Percentiles rank a stretch among this genome's conserved stretches.
Evolutionary conservation across 2,797 vertebrate species (phyloP).

Genomic region (Esox lucius): DNA sequence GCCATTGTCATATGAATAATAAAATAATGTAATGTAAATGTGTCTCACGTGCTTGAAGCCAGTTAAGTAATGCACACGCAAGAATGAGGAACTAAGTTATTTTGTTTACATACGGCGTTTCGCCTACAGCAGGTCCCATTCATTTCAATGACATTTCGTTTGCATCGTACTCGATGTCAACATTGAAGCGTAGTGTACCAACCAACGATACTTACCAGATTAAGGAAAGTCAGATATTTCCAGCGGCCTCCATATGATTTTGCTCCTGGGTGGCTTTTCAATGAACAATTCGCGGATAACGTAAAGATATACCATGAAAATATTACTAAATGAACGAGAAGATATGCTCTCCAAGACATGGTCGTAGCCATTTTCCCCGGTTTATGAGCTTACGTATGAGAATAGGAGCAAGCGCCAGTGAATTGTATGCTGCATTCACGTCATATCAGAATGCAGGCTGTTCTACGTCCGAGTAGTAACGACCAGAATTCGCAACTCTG

Average conservation of each 20-base stretch:
- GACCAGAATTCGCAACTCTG: too few relatives aligned
- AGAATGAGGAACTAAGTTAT: background rate
- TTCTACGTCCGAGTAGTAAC: too few relatives aligned
- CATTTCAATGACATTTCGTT: background rate
- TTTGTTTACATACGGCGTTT: background rate
- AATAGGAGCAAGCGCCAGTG: background rate
- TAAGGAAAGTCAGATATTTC: slow-evolving; percentile 75
- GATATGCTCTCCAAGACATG: background rate
- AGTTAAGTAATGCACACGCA: background rate
- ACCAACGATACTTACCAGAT: slow-evolving; percentile 58
- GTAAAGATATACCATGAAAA: slow-evolving; percentile 61
- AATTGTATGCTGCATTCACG: too few relatives aligned
- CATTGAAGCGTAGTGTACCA: background rate
- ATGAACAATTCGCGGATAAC: slow-evolving; percentile 44
- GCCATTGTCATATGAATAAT: background rate
- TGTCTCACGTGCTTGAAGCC: background rate
- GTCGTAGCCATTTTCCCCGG: slow-evolving; percentile 21
- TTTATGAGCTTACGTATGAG: background rate
- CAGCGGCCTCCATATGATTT: slow-evolving; percentile 67
- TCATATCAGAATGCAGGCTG: too few relatives aligned
- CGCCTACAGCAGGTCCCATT: background rate
- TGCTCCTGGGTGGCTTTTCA: slow-evolving; percentile 48
- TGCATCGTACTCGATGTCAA: background rate
- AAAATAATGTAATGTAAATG: background rate
- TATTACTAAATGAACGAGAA: slow-evolving; percentile 46